These are phyloP conservation scores for Orthonyx spaldingii DNA, from an alignment of 2,113 vertebrate species.

Conservation along the genomic window DNA sequence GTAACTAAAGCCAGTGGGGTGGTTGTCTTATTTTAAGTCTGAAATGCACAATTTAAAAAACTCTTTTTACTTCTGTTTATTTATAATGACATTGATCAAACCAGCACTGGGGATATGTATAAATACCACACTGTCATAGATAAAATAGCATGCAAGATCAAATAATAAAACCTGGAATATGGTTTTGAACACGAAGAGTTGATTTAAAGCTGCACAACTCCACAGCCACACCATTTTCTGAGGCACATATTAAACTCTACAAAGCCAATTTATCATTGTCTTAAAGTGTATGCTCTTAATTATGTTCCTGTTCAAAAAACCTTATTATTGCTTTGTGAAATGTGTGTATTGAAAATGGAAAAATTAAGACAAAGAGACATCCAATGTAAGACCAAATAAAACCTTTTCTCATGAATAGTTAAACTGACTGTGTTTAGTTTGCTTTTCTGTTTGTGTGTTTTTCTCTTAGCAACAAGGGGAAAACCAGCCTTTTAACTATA, in stretches of 20 bases:
- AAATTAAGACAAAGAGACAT: neutral
- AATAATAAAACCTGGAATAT: neutral
- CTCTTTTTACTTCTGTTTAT: neutral
- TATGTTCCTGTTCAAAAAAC: neutral
- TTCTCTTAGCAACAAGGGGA: conserved; percentile 47
- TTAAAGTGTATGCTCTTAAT: neutral
- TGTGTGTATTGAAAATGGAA: neutral
- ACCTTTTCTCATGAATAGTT: neutral
- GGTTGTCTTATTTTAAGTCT: neutral
- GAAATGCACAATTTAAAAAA: neutral
- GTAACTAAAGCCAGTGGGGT: neutral
- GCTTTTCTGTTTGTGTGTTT: conserved; percentile 41
- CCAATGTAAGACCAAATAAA: neutral
- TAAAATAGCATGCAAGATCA: neutral
- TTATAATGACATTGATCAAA: neutral
- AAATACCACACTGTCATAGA: neutral
- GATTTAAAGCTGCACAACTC: neutral
- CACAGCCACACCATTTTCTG: neutral
- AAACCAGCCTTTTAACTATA: neutral
- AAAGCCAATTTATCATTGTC: neutral
- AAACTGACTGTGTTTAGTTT: neutral
- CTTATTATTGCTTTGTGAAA: neutral
- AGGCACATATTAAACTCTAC: neutral
- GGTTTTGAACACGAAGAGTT: neutral
- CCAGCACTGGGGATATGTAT: neutral